Percentiles rank a stretch among this genome's conserved stretches.
Conservation (phyloP, 2,797 vertebrate genomes). For the Eurystomus glaucurus region DNA sequence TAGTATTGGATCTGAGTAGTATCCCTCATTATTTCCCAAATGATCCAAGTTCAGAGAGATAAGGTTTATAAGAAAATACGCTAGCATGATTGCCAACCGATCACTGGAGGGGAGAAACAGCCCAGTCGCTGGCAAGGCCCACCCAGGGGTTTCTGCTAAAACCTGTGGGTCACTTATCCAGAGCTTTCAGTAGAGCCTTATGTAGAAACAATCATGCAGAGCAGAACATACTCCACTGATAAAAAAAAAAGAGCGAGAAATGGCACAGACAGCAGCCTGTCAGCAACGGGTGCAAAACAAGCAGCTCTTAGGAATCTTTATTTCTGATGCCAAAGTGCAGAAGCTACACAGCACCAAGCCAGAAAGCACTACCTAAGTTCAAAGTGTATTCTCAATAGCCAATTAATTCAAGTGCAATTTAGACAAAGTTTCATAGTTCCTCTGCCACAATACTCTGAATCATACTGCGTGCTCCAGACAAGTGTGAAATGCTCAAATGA, state of each 20-base stretch:
- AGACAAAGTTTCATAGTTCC: neutral
- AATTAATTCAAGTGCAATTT: neutral
- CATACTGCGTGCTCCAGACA: neutral
- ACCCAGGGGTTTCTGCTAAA: neutral
- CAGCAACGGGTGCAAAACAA: neutral
- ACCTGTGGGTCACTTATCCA: neutral
- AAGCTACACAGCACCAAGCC: neutral
- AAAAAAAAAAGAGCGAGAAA: neutral
- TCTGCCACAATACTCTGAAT: neutral
- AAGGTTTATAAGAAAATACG: neutral
- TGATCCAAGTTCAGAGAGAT: neutral
- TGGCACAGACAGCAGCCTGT: neutral
- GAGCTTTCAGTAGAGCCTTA: neutral
- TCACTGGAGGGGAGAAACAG: neutral
- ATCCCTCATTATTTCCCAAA: neutral
- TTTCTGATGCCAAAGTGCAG: neutral
- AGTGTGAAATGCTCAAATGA: neutral
- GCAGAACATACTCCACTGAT: neutral
- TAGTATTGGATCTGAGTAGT: neutral
- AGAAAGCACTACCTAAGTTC: neutral
- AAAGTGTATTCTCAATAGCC: neutral
- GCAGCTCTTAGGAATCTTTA: neutral
- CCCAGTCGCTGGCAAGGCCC: accelerated
- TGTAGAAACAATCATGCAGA: neutral
- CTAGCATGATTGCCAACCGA: neutral